Base-by-base conservation (phyloP, 2,797 vertebrate species). In the Malacoraja senta region DNA sequence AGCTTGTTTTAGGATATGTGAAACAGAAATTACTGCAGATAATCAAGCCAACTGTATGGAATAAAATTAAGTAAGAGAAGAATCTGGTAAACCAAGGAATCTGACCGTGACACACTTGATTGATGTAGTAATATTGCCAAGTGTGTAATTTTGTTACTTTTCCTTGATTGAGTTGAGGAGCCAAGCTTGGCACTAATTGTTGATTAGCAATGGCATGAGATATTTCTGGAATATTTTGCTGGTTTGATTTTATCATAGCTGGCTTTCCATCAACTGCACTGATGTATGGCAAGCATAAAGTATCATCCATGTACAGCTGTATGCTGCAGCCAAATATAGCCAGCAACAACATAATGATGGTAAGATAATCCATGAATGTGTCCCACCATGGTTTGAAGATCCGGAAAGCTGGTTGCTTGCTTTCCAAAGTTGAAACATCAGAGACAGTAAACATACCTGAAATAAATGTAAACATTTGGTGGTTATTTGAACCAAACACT, bases 311-410 rank as follows among this genome's bases (percentile, higher is more conserved):
- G 24, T 92, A 92, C 74, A 92, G 90, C 44, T 92, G 90, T 53
- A 58, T 92, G 71, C 90, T 92, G 71, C 68, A 92, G 24, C 90
- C 90, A 58, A 92, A 92, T 35, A 92, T 92, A 17, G 90, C 21
- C 12, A 92, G 15, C 26, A 92, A 17, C 38, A 92, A 58, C 90
- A 92, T 92, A 17, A 92, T 92, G 26, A 92, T 58, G 10, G 38
- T 76, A 35, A 92, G 90, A n/a, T 92, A 92, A 58, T 92, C 90
- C 90, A 92, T 92, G 38, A 74, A 92, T 26, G 38, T 76, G 13
- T 92, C 90, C 90, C 90, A 92, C 90, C 90, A 92, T 53, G 90
- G 90, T 53, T 92, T 92, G 71, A 92, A 92, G 90, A 92, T n/a
- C 35, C 71, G 38, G 71, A 29, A 76, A 26, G 90, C 90, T 53